Evolutionary conservation across 1,140 invertebrate genomes (phyloP).

Genomic region (Conus betulinus): DNA sequence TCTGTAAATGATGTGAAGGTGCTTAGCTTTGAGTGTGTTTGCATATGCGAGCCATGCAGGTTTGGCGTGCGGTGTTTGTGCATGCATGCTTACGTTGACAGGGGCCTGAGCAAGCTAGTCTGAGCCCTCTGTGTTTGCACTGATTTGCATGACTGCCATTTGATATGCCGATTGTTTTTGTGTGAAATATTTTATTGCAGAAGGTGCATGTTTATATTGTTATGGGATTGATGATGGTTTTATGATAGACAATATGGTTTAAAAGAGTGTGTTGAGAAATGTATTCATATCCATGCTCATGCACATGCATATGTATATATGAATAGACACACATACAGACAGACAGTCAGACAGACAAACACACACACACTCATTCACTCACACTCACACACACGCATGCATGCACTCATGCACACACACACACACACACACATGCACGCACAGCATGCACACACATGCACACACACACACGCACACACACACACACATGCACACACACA

Average conservation of each 20-base stretch:
- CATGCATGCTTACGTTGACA: too few relatives aligned
- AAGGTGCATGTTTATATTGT: too few relatives aligned
- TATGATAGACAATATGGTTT: too few relatives aligned
- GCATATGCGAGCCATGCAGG: background rate
- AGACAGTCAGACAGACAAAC: background rate
- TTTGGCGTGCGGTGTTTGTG: too few relatives aligned
- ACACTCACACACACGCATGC: background rate
- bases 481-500: background rate
- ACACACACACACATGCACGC: background rate
- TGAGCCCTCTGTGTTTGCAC: background rate
- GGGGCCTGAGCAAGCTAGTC: too few relatives aligned
- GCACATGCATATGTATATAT: background rate
- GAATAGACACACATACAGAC: background rate
- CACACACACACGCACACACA: background rate
- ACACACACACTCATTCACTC: background rate
- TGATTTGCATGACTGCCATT: background rate
- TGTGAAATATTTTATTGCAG: too few relatives aligned
- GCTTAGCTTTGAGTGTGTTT: background rate
- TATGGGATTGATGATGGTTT: too few relatives aligned
- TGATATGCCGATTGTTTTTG: background rate
- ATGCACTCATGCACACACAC: background rate
- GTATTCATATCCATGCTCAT: background rate
- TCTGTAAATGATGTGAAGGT: background rate
- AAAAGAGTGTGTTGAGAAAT: background rate
- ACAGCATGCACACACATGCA: background rate